These are phyloP conservation scores for Delichon dasypus DNA, from an alignment of 2,797 vertebrate species.

Conservation along the genomic window DNA sequence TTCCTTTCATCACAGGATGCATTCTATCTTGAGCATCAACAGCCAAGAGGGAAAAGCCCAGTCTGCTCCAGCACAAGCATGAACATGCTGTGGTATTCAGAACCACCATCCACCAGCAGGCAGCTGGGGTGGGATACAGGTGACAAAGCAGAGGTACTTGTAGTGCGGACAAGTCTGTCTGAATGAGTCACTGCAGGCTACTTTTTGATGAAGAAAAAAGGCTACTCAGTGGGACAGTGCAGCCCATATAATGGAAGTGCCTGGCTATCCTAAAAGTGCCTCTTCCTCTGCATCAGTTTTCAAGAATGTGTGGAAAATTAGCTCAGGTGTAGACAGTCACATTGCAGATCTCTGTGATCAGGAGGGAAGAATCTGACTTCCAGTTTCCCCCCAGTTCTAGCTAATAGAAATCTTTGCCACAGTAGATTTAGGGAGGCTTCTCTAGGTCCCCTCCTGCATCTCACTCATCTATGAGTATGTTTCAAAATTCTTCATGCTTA, in stretches of 20 bases:
- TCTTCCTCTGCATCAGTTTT: neutral
- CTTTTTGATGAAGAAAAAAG: neutral
- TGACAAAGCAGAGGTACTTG: neutral
- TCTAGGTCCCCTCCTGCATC: neutral
- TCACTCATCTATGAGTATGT: neutral
- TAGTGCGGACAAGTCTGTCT: neutral
- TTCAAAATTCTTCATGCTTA: neutral
- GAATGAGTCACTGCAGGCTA: neutral
- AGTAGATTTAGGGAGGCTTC: neutral
- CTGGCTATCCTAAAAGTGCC: neutral
- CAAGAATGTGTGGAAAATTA: neutral
- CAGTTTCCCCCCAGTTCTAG: neutral
- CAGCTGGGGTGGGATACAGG: neutral
- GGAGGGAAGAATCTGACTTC: neutral
- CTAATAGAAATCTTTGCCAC: neutral
- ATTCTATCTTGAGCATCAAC: conserved; percentile 1
- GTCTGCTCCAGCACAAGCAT: neutral
- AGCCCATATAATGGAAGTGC: neutral
- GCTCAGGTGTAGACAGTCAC: neutral
- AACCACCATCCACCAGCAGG: neutral
- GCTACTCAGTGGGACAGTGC: neutral
- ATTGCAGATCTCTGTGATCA: neutral
- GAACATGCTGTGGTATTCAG: neutral
- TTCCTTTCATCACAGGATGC: conserved; percentile 57
- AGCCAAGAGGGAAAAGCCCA: conserved; percentile 4